Base-by-base conservation (phyloP, 1,140 invertebrate genomes). In the Pararge aegeria region DNA sequence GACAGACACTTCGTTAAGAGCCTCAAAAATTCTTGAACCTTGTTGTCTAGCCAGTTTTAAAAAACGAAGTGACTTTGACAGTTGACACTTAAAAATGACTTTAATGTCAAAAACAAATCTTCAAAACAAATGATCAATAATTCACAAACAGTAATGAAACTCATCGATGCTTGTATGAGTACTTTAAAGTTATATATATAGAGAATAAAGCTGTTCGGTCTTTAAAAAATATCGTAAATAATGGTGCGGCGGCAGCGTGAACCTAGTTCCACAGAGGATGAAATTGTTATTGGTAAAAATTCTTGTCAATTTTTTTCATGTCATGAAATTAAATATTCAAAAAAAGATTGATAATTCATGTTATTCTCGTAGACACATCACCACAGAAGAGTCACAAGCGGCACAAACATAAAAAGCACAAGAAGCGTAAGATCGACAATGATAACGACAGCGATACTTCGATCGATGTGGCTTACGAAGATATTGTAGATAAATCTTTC, bases 331-430 rank as follows among this genome's bases (percentile, higher is more conserved):
- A 46, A 18, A 46, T 10, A 1, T 20, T 7, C 16, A 16, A 13
- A 42, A 19, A 19, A 0, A 7, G 19, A 53, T 60, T 24, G 9
- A 46, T 46, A 27, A 27, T 44, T 54, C 16, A 21, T 24, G 7
- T 24, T 24, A 46, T 16, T 49, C n/a, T 42, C 24, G 53, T 67
- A 89, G 86, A 89, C 67, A 70, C 81, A 49, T 75, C 86, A 10
- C 83, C 83, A 12, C 70, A 67, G 57, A 89, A 89, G 57, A 89
- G 86, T 74, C 82, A 83, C 60, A 95, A 94, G 68, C 93, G 93
- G 53, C 93, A 93, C 66, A 94, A 94, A 68, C 93, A 94, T 66
- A 94, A 94, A 73, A 94, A 94, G 61, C 94, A 94, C 67, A 94
- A 92, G 69, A 93, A 91, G 68, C 90, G 83, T 21, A 89, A 80